Evolutionary conservation across 2,797 vertebrate genomes (phyloP).

Genomic region (Brachymystax lenok): DNA sequence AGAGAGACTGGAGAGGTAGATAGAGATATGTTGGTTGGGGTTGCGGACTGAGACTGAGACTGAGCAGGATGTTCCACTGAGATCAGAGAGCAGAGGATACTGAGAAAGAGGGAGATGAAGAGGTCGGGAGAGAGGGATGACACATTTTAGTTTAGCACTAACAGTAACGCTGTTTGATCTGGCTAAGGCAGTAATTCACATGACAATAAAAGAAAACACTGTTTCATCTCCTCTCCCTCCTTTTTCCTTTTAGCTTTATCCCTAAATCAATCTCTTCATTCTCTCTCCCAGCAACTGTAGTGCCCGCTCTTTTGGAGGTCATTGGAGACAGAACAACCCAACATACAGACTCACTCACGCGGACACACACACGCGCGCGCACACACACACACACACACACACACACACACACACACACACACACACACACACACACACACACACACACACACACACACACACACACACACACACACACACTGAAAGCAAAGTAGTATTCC

Average conservation of each 20-base stretch:
- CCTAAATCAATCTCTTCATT: slow-evolving; percentile 47
- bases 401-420: not conserved
- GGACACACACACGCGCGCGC: not conserved
- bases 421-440: not conserved
- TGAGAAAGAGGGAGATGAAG: slow-evolving; percentile 30
- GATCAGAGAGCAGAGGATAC: slow-evolving; percentile 49
- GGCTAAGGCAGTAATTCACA: slow-evolving; percentile 57
- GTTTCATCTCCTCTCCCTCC: slow-evolving; percentile 47
- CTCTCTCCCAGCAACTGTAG: slow-evolving; percentile 18
- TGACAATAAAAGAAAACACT: slow-evolving; percentile 53
- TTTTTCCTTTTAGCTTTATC: slow-evolving; percentile 48
- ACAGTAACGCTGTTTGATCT: slow-evolving; percentile 65
- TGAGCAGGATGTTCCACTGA: slow-evolving; percentile 7
- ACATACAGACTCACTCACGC: not conserved
- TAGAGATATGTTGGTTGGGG: slow-evolving; percentile 24
- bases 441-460: not conserved
- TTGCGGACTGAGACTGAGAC: slow-evolving; percentile 10
- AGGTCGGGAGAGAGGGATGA: slow-evolving; percentile 47
- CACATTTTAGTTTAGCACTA: slow-evolving; percentile 48
- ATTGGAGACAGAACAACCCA: slow-evolving; percentile 3
- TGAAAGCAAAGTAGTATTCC: not conserved
- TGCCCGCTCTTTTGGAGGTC: slow-evolving; percentile 22
- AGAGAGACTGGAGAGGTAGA: slow-evolving; percentile 7
- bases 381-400: not conserved
- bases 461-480: not conserved